These are phyloP conservation scores for Bradysia coprophila DNA, from an alignment of 1,140 invertebrate species.

Conservation along the genomic window DNA sequence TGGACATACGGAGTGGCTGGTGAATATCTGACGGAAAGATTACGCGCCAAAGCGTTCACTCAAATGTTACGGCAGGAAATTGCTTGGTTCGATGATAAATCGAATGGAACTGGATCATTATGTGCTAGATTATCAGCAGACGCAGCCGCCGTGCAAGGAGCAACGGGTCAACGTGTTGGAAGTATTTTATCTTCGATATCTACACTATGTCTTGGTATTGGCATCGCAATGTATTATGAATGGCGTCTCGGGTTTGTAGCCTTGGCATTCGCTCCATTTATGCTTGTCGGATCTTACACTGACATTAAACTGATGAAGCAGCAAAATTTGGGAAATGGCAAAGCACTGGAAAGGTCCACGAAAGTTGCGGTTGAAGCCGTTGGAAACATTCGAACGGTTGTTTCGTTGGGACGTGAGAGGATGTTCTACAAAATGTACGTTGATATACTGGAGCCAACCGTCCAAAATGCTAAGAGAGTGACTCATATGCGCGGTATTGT, in stretches of 20 bases:
- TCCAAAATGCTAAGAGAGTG: constrained; percentile 28
- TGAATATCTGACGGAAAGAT: constrained; percentile 45
- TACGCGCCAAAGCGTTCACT: constrained; percentile 40
- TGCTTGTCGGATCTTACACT: constrained; percentile 38
- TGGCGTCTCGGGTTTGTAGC: constrained; percentile 54
- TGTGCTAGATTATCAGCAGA: constrained; percentile 52
- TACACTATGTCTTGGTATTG: constrained; percentile 36
- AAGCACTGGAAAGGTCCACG: constrained; percentile 25
- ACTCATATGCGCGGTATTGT: constrained; percentile 42
- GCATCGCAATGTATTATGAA: constrained; percentile 44
- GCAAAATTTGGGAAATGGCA: constrained; percentile 34
- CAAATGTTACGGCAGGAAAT: constrained; percentile 51
- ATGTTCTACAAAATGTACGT: constrained; percentile 42
- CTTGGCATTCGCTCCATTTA: constrained; percentile 44
- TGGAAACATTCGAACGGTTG: constrained; percentile 61
- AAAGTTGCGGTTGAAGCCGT: constrained; percentile 61
- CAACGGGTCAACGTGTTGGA: constrained; percentile 52
- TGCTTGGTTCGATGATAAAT: constrained; percentile 51
- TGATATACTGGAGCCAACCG: constrained; percentile 29
- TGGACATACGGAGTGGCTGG: constrained; percentile 41
- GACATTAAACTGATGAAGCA: constrained; percentile 37
- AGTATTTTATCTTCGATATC: constrained; percentile 44
- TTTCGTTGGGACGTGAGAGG: constrained; percentile 47
- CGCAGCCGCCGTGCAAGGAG: constrained; percentile 55
- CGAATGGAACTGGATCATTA: constrained; percentile 44